Percentiles rank a stretch among this genome's conserved stretches.
Evolutionary conservation across 2,888 invertebrate genomes (phyloP).

Genomic region (Parnassius orleans): DNA sequence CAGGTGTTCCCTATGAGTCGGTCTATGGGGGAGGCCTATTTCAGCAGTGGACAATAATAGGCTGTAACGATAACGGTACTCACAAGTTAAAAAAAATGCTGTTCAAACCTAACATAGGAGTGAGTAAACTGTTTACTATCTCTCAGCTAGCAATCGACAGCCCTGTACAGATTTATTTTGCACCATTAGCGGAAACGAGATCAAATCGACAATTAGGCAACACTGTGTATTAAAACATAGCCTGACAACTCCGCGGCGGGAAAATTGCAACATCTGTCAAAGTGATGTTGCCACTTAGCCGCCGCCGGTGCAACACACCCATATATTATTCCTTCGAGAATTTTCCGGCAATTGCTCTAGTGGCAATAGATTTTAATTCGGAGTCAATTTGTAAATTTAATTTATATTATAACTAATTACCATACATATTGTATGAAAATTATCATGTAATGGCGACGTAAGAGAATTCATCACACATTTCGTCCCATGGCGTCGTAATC

Average conservation of each 20-base stretch:
- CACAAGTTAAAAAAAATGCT: no score
- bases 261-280: slow-evolving; percentile 21
- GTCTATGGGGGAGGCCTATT: no score
- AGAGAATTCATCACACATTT: no score
- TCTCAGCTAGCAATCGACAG: background rate
- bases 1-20: no score
- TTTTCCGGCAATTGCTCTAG: background rate
- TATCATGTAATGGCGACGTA: no score
- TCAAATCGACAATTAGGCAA: slow-evolving; percentile 14
- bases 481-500: no score
- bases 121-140: no score
- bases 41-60: no score
- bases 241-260: background rate
- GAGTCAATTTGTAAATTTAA: background rate
- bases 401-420: no score
- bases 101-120: no score
- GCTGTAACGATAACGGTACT: no score
- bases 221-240: background rate
- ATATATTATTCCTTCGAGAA: background rate
- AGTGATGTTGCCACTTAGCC: slow-evolving; percentile 9
- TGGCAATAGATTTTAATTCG: background rate
- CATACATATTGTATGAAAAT: no score
- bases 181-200: slow-evolving; percentile 21
- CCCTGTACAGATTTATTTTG: slow-evolving; percentile 4
- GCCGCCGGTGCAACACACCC: background rate